A percentile compares a stretch with the other conserved stretches of the same genome.
These are phyloP conservation scores for Delphinapterus leucas DNA, from an alignment of 2,113 vertebrate genomes.

Conservation along the genomic window DNA sequence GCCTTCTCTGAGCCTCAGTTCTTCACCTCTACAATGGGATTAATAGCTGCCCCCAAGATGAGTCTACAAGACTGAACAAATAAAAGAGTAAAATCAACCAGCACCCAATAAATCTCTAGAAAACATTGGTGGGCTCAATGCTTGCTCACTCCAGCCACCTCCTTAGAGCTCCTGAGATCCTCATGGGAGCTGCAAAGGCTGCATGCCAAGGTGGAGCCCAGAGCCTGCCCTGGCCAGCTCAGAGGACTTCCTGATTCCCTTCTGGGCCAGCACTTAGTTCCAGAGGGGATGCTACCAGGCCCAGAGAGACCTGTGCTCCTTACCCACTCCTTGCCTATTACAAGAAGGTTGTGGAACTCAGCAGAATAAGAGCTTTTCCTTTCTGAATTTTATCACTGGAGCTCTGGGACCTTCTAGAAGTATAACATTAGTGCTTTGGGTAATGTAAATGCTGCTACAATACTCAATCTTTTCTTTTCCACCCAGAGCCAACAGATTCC, in stretches of 20 bases:
- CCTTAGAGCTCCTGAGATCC: neutral
- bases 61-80: neutral
- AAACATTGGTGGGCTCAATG: neutral
- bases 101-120: neutral
- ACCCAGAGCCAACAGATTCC: neutral
- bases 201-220: neutral
- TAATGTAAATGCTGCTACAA: neutral
- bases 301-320: fast-evolving
- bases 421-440: neutral
- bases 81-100: neutral
- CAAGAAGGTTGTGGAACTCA: neutral
- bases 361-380: neutral
- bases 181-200: fast-evolving
- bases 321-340: fast-evolving
- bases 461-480: neutral
- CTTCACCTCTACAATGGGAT: neutral
- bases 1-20: neutral
- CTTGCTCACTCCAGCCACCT: neutral
- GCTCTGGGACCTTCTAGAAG: neutral
- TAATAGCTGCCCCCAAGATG: neutral
- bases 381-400: neutral
- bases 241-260: neutral
- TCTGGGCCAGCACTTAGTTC: too few species aligned
- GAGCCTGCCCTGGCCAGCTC: neutral
- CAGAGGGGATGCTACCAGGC: neutral